Evolutionary conservation across 2,888 invertebrate species (phyloP).

Genomic region (Dryobota labecula): DNA sequence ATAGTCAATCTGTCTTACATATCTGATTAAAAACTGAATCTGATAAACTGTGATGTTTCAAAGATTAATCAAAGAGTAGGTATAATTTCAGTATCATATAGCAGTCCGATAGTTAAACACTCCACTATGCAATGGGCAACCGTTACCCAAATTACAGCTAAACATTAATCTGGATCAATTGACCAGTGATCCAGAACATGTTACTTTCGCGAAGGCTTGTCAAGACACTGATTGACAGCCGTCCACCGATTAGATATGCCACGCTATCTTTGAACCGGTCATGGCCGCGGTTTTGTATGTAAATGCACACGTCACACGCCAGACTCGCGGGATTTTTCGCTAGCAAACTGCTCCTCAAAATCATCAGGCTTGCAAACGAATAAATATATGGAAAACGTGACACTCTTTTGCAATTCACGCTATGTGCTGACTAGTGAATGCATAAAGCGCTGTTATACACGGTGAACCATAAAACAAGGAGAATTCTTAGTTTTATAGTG

Average conservation of each 20-base stretch:
- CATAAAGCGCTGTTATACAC: constrained; percentile 57
- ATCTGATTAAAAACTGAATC: constrained; percentile 32
- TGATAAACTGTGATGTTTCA: constrained; percentile 42
- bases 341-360: constrained; percentile 77
- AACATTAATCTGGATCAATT: constrained; percentile 64
- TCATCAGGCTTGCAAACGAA: constrained; percentile 69
- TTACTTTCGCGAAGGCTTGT: constrained; percentile 79
- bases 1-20: constrained; percentile 17
- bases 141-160: constrained; percentile 62
- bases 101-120: constrained; percentile 35
- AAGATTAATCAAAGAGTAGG: constrained; percentile 32
- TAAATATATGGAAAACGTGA: constrained; percentile 73
- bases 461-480: constrained; percentile 56
- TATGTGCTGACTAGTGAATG: constrained; percentile 63
- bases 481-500: constrained; percentile 60
- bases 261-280: constrained; percentile 83
- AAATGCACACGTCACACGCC: constrained; percentile 81
- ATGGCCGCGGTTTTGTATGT: constrained; percentile 86
- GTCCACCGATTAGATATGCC: constrained; percentile 86
- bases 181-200: constrained; percentile 79
- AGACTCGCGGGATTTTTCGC: constrained; percentile 74
- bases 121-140: constrained; percentile 43
- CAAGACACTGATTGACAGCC: constrained; percentile 82
- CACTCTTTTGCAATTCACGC: constrained; percentile 69
- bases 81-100: constrained; percentile 31